A percentile compares a stretch with the other conserved stretches of the same genome.
Conservation (phyloP, 2,888 invertebrate species). For the Mesorhabditis belari region DNA sequence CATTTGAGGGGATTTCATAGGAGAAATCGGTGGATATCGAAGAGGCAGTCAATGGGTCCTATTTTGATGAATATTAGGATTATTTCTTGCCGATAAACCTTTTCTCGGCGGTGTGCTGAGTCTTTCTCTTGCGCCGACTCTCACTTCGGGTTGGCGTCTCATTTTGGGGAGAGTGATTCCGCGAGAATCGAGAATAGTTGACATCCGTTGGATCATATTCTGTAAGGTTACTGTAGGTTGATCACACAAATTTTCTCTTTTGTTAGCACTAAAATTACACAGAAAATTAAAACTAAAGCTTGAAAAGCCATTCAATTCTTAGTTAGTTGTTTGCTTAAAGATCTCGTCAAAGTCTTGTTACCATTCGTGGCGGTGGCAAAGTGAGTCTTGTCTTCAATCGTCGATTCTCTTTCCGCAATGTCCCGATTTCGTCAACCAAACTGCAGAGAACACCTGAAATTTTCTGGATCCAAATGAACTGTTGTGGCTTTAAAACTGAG, state of each 20-base stretch:
- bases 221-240: constrained; percentile 1
- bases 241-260: not conserved
- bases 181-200: constrained; percentile 26
- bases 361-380: constrained; percentile 12
- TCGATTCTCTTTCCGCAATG: constrained; percentile 44
- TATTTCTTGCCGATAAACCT: not conserved
- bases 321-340: too few species aligned
- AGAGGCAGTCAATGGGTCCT: constrained; percentile 32
- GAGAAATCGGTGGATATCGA: constrained; percentile 46
- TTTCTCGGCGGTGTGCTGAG: constrained; percentile 40
- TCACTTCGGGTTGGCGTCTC: constrained; percentile 22
- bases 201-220: constrained; percentile 33
- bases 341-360: too few species aligned
- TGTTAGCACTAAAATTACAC: not conserved
- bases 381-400: constrained; percentile 38
- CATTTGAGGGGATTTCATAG: too few species aligned
- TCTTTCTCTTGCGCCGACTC: constrained; percentile 42
- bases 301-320: too few species aligned
- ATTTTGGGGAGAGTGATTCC: constrained; percentile 20
- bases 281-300: too few species aligned
- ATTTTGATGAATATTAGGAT: too few species aligned
- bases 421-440: constrained; percentile 48
- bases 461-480: not conserved
- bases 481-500: too few species aligned
- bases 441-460: constrained; percentile 47